Base-by-base conservation (phyloP, 2,113 vertebrate genomes). In the Proteles cristata region DNA sequence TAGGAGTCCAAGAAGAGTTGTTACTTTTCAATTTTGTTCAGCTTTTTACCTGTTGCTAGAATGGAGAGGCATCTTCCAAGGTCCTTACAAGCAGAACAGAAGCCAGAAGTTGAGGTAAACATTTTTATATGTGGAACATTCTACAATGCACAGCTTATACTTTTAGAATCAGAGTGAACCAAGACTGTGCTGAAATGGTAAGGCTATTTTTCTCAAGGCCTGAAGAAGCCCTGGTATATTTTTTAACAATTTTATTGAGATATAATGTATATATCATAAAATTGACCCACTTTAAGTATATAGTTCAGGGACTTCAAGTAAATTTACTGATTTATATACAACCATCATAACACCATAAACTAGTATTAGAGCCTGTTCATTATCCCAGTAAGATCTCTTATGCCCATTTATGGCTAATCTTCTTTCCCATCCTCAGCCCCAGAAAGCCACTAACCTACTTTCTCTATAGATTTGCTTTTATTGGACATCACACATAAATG, bases 161-260 rank as follows among this genome's bases (percentile, higher is more conserved):
- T 94, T 74, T 73, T n/a, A 31, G 53, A 94, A 84, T 88, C 95
- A 53, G 69, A 76, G n/a, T 65, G 31, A 84, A 71, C 10, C 50
- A 90, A 81, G 33, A 35, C 19, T 28, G 1, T 35, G 21, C 69
- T 76, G 31, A 88, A 48, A 87, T 58, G 45, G 71, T 48, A 69
- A 65, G 69, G 14, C 50, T 26, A 58, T 61, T 94, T 39, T 82
- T 82, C 50, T 69, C 26, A 61, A 82, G 55, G 63, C 83, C 80
- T 85, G 10, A 65, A 74, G 50, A 35, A 48, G 43, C 58, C 65
- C 50, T 69, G 12, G 33, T 26, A 0, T 71, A 43, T 80, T 88
- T 90, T 90, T 80, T 19, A 92, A 73, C 43, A 83, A n/a, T 16
- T 28, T 71, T 77, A 19, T 35, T 83, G 53, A 83, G 10, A 19